Evolutionary conservation across 1,140 invertebrate species (phyloP).

Genomic region (Diplogasteroides magnus): DNA sequence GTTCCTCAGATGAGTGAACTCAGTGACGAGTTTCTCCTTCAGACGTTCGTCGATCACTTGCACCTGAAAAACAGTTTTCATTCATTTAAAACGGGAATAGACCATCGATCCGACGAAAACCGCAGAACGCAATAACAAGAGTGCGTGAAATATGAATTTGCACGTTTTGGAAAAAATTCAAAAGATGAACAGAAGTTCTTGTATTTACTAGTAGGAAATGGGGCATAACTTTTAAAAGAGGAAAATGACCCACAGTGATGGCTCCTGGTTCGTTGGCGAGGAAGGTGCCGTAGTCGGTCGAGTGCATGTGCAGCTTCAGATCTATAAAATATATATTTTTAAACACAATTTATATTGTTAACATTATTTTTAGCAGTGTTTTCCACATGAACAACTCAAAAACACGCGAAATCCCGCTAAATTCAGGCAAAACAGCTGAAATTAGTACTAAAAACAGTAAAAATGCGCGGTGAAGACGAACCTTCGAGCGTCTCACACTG

Average conservation of each 20-base stretch:
- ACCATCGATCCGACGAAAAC: too few species aligned
- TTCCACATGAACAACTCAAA: not conserved
- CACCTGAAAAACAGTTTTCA: constrained; percentile 56
- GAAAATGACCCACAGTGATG: constrained; percentile 64
- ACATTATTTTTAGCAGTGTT: constrained; percentile 2
- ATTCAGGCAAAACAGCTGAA: not conserved
- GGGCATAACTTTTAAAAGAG: too few species aligned
- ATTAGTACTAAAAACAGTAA: not conserved
- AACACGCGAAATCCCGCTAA: not conserved
- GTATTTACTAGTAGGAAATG: too few species aligned
- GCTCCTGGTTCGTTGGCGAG: constrained; percentile 97
- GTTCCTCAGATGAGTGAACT: constrained; percentile 96
- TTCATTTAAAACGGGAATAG: too few species aligned
- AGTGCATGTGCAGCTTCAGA: constrained; percentile 95
- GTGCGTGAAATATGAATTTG: too few species aligned
- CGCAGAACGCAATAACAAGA: too few species aligned
- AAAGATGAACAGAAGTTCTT: not conserved
- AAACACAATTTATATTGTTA: constrained; percentile 4
- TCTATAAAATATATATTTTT: constrained; percentile 65
- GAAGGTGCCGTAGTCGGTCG: constrained; percentile 97
- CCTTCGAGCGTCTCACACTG: constrained; percentile 99
- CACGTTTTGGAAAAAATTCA: too few species aligned
- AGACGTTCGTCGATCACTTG: constrained; percentile 97
- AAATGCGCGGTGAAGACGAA: constrained; percentile 57
- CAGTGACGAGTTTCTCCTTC: constrained; percentile 92